Evolutionary conservation across 2,113 vertebrate species (phyloP).

Genomic region (Melanocharis versteri): DNA sequence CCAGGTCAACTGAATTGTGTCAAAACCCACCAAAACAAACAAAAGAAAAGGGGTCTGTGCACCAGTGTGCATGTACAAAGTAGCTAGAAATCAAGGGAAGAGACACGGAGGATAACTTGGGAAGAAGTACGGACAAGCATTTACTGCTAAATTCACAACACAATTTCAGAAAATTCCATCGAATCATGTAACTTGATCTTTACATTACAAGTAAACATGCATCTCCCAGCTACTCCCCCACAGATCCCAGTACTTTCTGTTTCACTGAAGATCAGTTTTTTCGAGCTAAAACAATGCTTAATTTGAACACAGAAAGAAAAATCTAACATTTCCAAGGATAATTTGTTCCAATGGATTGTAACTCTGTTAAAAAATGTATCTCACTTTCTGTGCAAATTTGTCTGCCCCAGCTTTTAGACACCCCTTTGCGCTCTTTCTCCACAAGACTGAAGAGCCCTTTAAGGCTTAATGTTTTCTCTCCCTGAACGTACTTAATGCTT

Average conservation of each 20-base stretch:
- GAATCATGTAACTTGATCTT: background rate
- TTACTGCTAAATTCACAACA: background rate
- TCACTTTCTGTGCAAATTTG: background rate
- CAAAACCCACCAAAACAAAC: background rate
- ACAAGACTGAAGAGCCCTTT: background rate
- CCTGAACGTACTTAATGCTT: background rate
- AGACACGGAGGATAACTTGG: rapidly evolving
- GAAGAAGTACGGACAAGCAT: background rate
- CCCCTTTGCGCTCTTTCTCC: background rate
- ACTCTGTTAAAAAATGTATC: background rate
- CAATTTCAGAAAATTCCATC: background rate
- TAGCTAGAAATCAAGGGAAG: background rate
- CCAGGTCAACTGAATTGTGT: background rate
- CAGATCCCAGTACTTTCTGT: background rate
- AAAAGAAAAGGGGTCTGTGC: background rate
- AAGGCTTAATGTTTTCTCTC: background rate
- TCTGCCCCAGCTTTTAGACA: background rate
- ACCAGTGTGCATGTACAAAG: background rate
- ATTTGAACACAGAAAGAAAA: background rate
- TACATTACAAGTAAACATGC: background rate
- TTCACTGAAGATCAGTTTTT: background rate
- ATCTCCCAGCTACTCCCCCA: background rate
- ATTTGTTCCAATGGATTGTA: background rate
- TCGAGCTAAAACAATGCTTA: background rate
- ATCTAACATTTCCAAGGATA: background rate